phyloP scores from a whole-genome alignment of 2,888 invertebrate species.

The Cephus pygmeus region DNA sequence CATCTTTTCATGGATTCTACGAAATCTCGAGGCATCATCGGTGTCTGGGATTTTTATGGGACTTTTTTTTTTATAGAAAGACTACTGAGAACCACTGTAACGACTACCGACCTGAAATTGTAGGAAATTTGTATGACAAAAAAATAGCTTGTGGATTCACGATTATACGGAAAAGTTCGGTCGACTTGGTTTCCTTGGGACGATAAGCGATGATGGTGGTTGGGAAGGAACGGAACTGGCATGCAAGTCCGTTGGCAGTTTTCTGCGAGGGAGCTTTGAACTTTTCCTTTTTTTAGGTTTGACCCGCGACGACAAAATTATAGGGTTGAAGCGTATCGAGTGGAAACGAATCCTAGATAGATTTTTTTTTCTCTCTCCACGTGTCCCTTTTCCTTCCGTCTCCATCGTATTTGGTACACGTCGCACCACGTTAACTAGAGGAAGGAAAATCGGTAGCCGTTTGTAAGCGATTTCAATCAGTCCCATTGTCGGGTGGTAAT shows the following conservation, averaged over 20 bases:
- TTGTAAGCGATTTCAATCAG: slow-evolving; percentile 61
- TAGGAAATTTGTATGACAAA: slow-evolving; percentile 1
- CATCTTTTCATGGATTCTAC: not conserved
- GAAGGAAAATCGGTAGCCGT: slow-evolving; percentile 44
- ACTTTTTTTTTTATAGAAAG: not conserved
- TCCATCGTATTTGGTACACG: slow-evolving; percentile 2
- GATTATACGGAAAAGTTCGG: slow-evolving; percentile 2
- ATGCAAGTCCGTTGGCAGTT: slow-evolving; percentile 27
- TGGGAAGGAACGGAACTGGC: not conserved
- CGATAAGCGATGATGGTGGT: not conserved
- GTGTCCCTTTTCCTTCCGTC: not conserved
- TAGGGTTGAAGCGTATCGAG: slow-evolving; percentile 56
- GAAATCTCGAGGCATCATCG: not conserved
- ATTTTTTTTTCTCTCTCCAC: not conserved
- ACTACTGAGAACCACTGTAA: not conserved
- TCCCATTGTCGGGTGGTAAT: slow-evolving; percentile 55
- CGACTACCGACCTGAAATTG: not conserved
- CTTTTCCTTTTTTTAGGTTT: slow-evolving; percentile 44
- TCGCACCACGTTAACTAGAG: slow-evolving; percentile 30
- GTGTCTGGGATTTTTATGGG: not conserved
- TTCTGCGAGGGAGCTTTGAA: slow-evolving; percentile 24
- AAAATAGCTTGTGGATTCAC: slow-evolving; percentile 5
- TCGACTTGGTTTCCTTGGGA: slow-evolving; percentile 6
- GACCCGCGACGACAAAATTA: slow-evolving; percentile 60
- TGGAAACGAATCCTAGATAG: slow-evolving; percentile 49